Conservation (phyloP, 2,797 vertebrate species). For the Spinibarbus caldwelli region DNA sequence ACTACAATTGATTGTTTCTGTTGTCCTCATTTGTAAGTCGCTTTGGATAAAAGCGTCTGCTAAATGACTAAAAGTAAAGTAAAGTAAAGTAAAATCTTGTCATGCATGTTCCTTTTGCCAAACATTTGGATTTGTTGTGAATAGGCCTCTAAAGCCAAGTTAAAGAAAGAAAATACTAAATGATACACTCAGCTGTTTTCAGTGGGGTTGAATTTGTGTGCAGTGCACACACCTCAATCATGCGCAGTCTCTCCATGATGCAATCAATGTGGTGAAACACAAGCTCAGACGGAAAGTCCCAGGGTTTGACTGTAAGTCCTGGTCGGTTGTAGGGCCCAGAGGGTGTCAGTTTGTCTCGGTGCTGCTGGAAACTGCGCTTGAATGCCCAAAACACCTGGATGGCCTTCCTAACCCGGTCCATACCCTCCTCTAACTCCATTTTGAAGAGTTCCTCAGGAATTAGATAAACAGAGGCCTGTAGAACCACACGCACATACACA, state of each 20-base stretch:
- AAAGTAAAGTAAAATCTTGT: no score
- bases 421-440: conserved; percentile 80
- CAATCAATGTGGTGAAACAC: conserved; percentile 73
- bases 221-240: conserved; percentile 68
- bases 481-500: conserved; percentile 5
- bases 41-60: no score
- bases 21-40: no score
- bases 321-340: conserved; percentile 65
- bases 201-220: neutral
- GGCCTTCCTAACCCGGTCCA: conserved; percentile 75
- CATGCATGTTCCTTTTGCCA: neutral
- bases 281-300: conserved; percentile 76
- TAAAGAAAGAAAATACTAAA: neutral
- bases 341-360: conserved; percentile 62
- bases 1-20: no score
- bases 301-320: conserved; percentile 63
- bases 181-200: neutral
- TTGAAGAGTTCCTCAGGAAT: conserved; percentile 85
- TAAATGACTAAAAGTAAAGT: no score
- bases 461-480: conserved; percentile 78
- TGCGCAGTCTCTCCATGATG: conserved; percentile 73
- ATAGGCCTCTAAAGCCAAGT: neutral
- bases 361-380: conserved; percentile 73
- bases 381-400: conserved; percentile 74
- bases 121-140: neutral